phyloP scores from a whole-genome alignment of 2,888 invertebrate species.

The Sinhomidia bicolor region DNA sequence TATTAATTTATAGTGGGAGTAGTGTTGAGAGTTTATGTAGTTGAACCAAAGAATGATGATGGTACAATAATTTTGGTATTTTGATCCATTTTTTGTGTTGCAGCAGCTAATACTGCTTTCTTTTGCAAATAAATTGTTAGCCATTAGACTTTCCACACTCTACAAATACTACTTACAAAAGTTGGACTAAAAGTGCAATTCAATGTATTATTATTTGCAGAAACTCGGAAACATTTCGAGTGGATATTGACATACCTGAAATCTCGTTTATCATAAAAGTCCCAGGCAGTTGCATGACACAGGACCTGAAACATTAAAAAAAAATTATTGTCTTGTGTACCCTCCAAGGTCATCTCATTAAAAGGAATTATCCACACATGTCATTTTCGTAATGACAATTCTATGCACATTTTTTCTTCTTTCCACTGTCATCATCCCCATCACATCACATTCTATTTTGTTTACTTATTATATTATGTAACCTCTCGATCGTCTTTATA shows the following conservation, averaged over 20 bases:
- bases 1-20: background rate
- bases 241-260: constrained; percentile 85
- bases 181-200: background rate
- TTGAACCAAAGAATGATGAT: background rate
- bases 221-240: background rate
- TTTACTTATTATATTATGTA: constrained; percentile 80
- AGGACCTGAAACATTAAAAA: too few relatives aligned
- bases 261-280: constrained; percentile 91
- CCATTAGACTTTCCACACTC: constrained; percentile 11
- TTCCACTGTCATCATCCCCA: too few relatives aligned
- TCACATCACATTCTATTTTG: too few relatives aligned
- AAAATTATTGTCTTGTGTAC: too few relatives aligned
- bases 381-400: too few relatives aligned
- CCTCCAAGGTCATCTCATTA: too few relatives aligned
- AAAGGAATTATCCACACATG: too few relatives aligned
- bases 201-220: background rate
- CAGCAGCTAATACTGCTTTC: background rate
- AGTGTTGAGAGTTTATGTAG: background rate
- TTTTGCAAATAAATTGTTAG: constrained; percentile 13
- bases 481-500: constrained; percentile 84
- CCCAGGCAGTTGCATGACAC: constrained; percentile 88
- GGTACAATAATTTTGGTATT: constrained; percentile 4
- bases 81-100: constrained; percentile 26
- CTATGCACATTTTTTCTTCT: too few relatives aligned
- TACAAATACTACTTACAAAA: background rate